A percentile compares a stretch with the other conserved stretches of the same genome.
Conservation (phyloP, 2,888 invertebrate species). For the Hymenopus coronatus region DNA sequence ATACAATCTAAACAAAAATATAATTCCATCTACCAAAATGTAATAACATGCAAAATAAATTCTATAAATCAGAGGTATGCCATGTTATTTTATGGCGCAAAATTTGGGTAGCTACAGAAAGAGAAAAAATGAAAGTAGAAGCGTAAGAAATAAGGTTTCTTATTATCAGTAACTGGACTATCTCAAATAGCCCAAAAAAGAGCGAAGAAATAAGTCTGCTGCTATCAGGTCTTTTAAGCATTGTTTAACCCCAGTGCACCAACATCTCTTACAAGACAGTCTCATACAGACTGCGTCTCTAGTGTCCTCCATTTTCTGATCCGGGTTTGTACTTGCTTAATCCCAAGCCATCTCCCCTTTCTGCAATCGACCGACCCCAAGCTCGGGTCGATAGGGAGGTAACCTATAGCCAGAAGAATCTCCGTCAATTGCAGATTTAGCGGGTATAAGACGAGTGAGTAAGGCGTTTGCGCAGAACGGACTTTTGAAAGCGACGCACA, state of each 20-base stretch:
- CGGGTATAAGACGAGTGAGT: background rate
- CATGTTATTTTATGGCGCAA: too few relatives aligned
- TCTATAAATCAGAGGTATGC: too few relatives aligned
- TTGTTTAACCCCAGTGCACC: background rate
- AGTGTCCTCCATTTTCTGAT: background rate
- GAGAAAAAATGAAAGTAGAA: too few relatives aligned
- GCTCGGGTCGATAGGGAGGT: background rate
- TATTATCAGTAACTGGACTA: too few relatives aligned
- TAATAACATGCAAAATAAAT: too few relatives aligned
- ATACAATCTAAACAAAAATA: too few relatives aligned
- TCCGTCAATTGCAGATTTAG: slow-evolving; percentile 17
- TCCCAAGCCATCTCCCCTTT: background rate
- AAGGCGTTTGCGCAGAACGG: background rate
- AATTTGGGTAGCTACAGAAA: too few relatives aligned
- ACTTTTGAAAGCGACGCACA: background rate
- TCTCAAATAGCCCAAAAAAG: too few relatives aligned
- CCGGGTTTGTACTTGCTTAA: background rate
- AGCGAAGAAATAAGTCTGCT: too few relatives aligned
- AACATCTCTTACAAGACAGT: background rate
- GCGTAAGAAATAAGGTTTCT: too few relatives aligned
- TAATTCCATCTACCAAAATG: too few relatives aligned
- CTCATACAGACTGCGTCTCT: background rate
- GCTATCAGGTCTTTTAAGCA: too few relatives aligned
- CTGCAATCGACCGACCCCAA: background rate
- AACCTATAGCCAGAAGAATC: slow-evolving; percentile 6